These are phyloP conservation scores for Drosophila kambysellisi DNA, from an alignment of 2,888 invertebrate species.

Conservation along the genomic window DNA sequence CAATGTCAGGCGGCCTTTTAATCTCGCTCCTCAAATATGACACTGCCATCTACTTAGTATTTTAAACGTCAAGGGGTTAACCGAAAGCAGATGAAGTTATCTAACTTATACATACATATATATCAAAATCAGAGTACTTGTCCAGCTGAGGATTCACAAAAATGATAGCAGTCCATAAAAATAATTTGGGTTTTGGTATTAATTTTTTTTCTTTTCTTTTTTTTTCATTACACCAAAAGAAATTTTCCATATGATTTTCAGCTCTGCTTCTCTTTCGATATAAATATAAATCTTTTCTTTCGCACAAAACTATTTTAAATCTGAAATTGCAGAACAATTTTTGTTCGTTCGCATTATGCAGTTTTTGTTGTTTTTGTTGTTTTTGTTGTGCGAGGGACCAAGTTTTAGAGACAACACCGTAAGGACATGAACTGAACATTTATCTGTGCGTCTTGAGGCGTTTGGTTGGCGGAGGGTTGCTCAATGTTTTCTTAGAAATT, in stretches of 20 bases:
- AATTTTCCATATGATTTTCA: slow-evolving; percentile 43
- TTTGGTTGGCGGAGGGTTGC: background rate
- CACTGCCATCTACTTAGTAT: slow-evolving; percentile 50
- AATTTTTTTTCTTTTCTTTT: slow-evolving; percentile 13
- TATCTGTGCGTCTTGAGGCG: slow-evolving; percentile 35
- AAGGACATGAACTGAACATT: slow-evolving; percentile 34
- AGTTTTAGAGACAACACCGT: slow-evolving; percentile 27
- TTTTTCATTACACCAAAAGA: slow-evolving; percentile 63
- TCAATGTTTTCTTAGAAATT: slow-evolving; percentile 27
- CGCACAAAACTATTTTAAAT: slow-evolving; percentile 41
- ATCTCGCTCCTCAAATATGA: slow-evolving; percentile 57
- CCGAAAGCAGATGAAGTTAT: slow-evolving; percentile 28
- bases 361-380: slow-evolving; percentile 57
- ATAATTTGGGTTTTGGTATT: slow-evolving; percentile 49
- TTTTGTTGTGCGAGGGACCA: slow-evolving; percentile 43
- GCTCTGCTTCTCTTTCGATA: slow-evolving; percentile 8
- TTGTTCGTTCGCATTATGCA: slow-evolving; percentile 62
- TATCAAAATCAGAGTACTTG: slow-evolving; percentile 65
- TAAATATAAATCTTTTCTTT: background rate
- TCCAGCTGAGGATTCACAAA: slow-evolving; percentile 26
- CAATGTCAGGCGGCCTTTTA: slow-evolving; percentile 62
- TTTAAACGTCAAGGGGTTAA: slow-evolving; percentile 77
- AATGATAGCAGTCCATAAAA: slow-evolving; percentile 53
- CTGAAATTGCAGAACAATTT: slow-evolving; percentile 65
- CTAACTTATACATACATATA: background rate